A percentile compares a stretch with the other conserved stretches of the same genome.
phyloP scores from a whole-genome alignment of 1,140 invertebrate genomes.

The Papilio glaucus region DNA sequence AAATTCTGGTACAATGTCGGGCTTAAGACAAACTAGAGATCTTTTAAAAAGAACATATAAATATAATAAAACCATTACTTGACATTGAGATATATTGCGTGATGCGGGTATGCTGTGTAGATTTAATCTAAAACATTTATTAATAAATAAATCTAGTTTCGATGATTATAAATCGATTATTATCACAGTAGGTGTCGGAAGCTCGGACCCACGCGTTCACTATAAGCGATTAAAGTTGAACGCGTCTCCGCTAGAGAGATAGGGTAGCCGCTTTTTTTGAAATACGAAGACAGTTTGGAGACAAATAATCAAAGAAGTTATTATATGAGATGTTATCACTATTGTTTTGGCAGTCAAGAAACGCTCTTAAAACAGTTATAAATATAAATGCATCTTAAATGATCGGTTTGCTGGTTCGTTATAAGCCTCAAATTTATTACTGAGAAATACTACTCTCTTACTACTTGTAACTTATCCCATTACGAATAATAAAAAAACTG shows the following conservation, averaged over 20 bases:
- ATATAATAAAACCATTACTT: no score
- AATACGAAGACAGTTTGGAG: not conserved
- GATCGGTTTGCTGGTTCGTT: no score
- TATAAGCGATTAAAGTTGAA: not conserved
- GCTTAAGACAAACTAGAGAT: no score
- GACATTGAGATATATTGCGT: not conserved
- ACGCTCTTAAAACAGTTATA: no score
- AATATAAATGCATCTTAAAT: no score
- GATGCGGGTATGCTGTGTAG: not conserved
- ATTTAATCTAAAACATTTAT: not conserved
- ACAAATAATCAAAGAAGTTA: not conserved
- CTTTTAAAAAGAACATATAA: no score
- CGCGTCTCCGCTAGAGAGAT: not conserved
- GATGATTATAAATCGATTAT: constrained; percentile 12
- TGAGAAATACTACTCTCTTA: no score
- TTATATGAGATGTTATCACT: not conserved
- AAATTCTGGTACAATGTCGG: no score
- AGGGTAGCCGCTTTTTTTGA: not conserved
- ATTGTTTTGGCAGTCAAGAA: no score
- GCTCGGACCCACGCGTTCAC: constrained; percentile 19
- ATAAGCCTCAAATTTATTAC: no score
- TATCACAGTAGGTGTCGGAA: not conserved
- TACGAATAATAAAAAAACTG: no score
- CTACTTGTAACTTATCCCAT: no score
- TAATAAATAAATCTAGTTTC: not conserved